Conservation (phyloP, 2,113 vertebrate genomes). For the Pelmatolapia mariae region DNA sequence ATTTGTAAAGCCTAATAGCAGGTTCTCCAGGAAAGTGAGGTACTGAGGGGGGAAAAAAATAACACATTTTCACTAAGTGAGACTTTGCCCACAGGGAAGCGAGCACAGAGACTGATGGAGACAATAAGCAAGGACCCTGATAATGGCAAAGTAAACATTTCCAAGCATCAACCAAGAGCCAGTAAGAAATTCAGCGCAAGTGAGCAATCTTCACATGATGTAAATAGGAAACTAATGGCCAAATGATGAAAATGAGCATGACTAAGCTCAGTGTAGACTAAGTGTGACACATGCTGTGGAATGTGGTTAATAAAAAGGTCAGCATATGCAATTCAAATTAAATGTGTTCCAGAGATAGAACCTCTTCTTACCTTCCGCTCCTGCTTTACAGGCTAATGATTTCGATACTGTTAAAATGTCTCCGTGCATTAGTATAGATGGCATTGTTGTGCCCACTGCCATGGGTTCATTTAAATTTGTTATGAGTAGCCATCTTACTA, state of each 20-base stretch:
- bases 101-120: constrained; percentile 18
- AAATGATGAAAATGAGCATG: neutral
- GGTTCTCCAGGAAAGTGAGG: constrained; percentile 1
- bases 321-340: neutral
- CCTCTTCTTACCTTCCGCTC: neutral
- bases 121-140: constrained; percentile 21
- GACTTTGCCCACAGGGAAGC: constrained; percentile 16
- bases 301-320: neutral
- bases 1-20: neutral
- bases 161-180: neutral
- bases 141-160: constrained; percentile 14
- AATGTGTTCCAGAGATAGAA: neutral
- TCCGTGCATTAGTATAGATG: neutral
- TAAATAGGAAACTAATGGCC: neutral
- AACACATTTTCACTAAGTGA: neutral
- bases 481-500: neutral
- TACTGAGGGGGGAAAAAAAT: neutral
- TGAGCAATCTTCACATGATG: neutral
- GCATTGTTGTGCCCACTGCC: neutral
- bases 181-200: neutral
- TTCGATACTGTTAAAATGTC: neutral
- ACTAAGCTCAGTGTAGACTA: neutral
- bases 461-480: neutral
- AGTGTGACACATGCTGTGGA: neutral
- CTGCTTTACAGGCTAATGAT: neutral